Evolutionary conservation across 2,113 vertebrate species (phyloP).

Genomic region (Saguinus midas): DNA sequence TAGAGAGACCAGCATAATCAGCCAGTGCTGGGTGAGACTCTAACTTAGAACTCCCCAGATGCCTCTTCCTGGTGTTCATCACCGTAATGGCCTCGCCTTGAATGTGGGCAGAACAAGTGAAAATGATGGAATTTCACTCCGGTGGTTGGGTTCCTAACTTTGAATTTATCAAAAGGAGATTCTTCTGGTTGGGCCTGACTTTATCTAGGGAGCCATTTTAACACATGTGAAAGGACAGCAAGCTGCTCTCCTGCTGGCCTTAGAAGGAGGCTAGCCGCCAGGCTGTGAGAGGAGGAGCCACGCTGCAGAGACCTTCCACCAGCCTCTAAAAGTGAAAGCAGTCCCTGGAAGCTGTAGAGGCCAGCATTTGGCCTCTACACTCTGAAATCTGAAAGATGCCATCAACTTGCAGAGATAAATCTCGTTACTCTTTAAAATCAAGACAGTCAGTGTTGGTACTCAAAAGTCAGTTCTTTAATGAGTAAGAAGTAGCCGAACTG

Average conservation of each 20-base stretch:
- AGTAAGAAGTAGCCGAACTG: background rate
- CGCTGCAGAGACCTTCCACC: rapidly evolving
- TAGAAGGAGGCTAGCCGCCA: background rate
- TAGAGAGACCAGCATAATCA: background rate
- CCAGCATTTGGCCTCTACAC: rapidly evolving
- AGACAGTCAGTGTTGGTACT: background rate
- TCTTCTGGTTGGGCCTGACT: background rate
- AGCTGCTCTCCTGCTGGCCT: background rate
- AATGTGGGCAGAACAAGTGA: background rate
- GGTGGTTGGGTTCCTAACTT: rapidly evolving
- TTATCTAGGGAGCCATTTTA: background rate
- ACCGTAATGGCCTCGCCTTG: background rate
- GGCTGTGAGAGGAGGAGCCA: rapidly evolving
- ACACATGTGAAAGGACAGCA: background rate
- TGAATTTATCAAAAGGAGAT: background rate
- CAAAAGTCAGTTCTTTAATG: background rate
- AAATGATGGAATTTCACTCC: background rate
- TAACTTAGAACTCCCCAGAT: background rate
- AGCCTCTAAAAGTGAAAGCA: background rate
- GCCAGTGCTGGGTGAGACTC: background rate
- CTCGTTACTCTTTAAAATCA: background rate
- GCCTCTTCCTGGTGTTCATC: background rate
- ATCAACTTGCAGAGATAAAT: background rate
- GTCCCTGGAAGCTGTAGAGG: background rate
- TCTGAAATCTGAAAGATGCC: rapidly evolving